These are phyloP conservation scores for Epirrhoe tristata DNA, from an alignment of 2,888 invertebrate genomes.

Conservation along the genomic window DNA sequence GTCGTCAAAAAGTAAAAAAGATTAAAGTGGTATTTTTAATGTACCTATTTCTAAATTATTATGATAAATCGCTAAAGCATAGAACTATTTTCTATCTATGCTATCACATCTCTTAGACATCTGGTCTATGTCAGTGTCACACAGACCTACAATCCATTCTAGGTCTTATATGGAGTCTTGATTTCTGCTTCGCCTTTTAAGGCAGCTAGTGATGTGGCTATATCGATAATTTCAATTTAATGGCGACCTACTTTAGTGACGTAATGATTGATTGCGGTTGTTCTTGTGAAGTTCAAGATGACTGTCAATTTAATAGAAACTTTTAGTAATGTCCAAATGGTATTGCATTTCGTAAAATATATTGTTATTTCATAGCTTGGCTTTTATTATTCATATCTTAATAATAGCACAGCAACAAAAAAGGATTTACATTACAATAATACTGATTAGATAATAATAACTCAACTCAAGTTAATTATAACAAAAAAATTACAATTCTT, in stretches of 20 bases:
- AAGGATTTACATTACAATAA: too few species aligned
- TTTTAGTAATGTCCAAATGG: neutral
- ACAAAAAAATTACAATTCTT: neutral
- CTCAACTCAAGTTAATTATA: neutral
- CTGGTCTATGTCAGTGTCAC: conserved; percentile 33
- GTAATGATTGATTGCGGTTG: conserved; percentile 25
- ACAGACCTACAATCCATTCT: conserved; percentile 24
- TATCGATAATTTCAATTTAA: conserved; percentile 26
- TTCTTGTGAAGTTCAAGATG: conserved; percentile 22
- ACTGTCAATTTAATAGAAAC: neutral
- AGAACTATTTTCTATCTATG: neutral
- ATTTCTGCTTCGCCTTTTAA: conserved; percentile 27
- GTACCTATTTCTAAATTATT: neutral
- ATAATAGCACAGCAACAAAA: neutral
- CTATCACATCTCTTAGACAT: conserved; percentile 7
- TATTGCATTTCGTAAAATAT: neutral
- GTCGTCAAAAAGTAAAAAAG: too few species aligned
- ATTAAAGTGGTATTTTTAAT: too few species aligned
- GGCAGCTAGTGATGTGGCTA: conserved; percentile 27
- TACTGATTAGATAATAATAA: neutral
- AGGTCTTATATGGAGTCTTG: conserved; percentile 26
- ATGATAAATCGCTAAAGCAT: neutral
- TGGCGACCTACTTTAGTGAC: conserved; percentile 29
- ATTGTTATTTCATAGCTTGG: neutral
- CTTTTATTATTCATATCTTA: neutral